Evolutionary conservation across 2,113 vertebrate species (phyloP).

Genomic region (Serinus canaria): DNA sequence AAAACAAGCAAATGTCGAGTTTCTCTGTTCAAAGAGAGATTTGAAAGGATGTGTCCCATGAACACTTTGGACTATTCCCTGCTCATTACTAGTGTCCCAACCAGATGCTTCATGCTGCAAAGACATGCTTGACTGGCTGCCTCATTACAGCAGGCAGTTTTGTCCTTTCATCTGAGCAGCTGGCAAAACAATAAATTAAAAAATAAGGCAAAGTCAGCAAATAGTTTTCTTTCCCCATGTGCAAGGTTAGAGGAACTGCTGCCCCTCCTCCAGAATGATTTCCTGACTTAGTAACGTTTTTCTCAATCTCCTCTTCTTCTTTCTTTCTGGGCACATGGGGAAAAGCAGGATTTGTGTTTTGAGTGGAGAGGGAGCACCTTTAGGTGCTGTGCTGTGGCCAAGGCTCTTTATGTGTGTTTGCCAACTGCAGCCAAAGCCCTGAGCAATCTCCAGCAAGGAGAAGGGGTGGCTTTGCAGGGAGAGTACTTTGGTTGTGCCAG

Average conservation of each 20-base stretch:
- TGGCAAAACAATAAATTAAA: conserved; percentile 54
- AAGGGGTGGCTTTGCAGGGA: neutral
- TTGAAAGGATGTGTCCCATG: neutral
- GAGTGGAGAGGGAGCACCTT: neutral
- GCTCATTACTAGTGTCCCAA: fast-evolving
- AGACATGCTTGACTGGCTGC: neutral
- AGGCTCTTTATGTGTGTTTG: neutral
- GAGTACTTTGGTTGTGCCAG: neutral
- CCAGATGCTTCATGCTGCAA: neutral
- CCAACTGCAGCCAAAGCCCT: neutral
- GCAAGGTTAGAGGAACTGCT: conserved; percentile 42
- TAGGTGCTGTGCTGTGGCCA: neutral
- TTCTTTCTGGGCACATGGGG: neutral
- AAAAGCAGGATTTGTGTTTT: neutral
- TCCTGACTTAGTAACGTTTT: conserved; percentile 28
- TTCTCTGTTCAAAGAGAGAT: neutral
- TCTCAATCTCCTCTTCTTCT: conserved; percentile 25
- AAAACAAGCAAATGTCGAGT: neutral
- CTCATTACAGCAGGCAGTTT: conserved; percentile 31
- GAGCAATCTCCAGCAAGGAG: neutral
- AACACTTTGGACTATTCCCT: neutral
- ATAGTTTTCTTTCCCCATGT: conserved; percentile 20
- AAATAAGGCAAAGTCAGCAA: conserved; percentile 46
- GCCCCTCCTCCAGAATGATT: conserved; percentile 9
- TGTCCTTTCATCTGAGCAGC: conserved; percentile 47